phyloP scores from a whole-genome alignment of 2,888 invertebrate species.

The Rhingia campestris region DNA sequence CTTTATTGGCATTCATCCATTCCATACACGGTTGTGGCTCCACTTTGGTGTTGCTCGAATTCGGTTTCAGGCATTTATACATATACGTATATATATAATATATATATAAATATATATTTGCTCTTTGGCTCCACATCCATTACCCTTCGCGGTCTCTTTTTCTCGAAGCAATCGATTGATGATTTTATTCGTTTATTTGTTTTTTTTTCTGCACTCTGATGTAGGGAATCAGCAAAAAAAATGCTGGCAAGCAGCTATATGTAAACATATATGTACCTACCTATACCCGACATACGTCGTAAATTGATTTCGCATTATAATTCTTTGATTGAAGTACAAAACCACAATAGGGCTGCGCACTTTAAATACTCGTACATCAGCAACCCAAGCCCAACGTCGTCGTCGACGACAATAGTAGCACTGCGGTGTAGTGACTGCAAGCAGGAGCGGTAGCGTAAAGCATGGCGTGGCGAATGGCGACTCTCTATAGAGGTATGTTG shows the following conservation, averaged over 20 bases:
- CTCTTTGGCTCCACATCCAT: conserved; percentile 53
- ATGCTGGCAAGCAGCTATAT: conserved; percentile 38
- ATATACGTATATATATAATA: background rate
- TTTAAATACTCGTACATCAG: conserved; percentile 59
- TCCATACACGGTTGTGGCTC: conserved; percentile 34
- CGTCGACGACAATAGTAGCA: conserved; percentile 16
- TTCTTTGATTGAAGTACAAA: conserved; percentile 72
- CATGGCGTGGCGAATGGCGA: conserved; percentile 2
- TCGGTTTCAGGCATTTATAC: conserved; percentile 53
- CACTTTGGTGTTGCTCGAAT: conserved; percentile 57
- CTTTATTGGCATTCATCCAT: conserved; percentile 61
- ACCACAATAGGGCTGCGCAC: conserved; percentile 72
- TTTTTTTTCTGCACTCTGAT: conserved; percentile 15
- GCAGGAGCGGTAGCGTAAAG: conserved; percentile 3
- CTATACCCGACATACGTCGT: conserved; percentile 61
- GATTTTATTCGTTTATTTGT: conserved; percentile 43
- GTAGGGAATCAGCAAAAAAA: conserved; percentile 47
- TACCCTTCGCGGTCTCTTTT: conserved; percentile 28
- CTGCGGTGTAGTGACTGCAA: background rate
- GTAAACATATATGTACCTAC: conserved; percentile 23
- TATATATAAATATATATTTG: conserved; percentile 14
- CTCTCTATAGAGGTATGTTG: conserved; percentile 44
- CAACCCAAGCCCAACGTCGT: conserved; percentile 9
- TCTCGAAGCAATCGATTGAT: conserved; percentile 62
- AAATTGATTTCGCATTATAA: conserved; percentile 74